phyloP scores from a whole-genome alignment of 92 coral and sea anemone genomes.

The Palythoa caribaeorum region DNA sequence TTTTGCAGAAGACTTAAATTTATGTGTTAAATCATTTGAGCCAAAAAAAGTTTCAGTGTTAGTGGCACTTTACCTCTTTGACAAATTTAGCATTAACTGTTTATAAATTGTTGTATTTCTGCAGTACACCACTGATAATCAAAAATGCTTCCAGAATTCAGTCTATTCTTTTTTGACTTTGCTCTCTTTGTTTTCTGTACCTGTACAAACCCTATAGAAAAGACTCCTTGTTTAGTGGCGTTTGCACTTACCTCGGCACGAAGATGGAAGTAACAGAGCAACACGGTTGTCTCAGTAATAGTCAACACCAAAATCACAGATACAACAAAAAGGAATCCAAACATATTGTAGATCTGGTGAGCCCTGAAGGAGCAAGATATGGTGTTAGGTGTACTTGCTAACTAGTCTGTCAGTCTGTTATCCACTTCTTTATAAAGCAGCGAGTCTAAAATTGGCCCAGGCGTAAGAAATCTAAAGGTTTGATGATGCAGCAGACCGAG shows the following conservation, averaged over 20 bases:
- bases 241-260: constrained; percentile 92
- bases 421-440: too few species aligned
- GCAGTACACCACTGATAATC: too few species aligned
- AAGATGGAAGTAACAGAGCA: constrained; percentile 96
- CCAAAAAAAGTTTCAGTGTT: too few species aligned
- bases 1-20: too few species aligned
- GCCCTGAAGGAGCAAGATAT: constrained; percentile 74
- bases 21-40: too few species aligned
- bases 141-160: not conserved
- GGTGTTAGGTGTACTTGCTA: not conserved
- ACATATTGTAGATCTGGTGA: constrained; percentile 99
- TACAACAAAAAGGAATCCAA: constrained; percentile 96
- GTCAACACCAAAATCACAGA: constrained; percentile 90
- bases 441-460: too few species aligned
- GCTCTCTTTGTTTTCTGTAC: too few species aligned
- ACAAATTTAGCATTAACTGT: too few species aligned
- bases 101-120: too few species aligned
- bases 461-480: not conserved
- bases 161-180: too few species aligned
- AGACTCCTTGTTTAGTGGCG: not conserved
- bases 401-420: not conserved
- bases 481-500: not conserved
- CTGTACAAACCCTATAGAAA: not conserved
- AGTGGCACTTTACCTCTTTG: too few species aligned
- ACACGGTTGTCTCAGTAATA: constrained; percentile 94